Base-by-base conservation (phyloP, 2,888 invertebrate genomes). In the Yponomeuta malinellus region DNA sequence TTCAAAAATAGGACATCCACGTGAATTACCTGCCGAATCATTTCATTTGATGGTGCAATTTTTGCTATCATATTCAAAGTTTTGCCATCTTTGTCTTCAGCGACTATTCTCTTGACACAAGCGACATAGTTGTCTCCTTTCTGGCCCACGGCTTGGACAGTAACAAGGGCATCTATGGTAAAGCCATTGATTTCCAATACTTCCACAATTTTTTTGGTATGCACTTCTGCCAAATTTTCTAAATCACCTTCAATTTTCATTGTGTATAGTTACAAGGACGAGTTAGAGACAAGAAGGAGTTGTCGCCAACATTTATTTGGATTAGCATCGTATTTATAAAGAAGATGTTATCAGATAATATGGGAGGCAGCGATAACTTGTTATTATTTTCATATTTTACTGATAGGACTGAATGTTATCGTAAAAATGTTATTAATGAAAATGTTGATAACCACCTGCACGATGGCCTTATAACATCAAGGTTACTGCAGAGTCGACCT, bases 91-190 rank as follows among this genome's bases (percentile, higher is more conserved):
- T 29, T 68, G 12, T 48, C 65, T 43, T 70, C n/a, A 43, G 70
- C 70, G 23, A 29, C 3, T n/a, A 70, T 12, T 31, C 70, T 43
- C 43, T 33, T 29, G 1, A 70, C 70, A 2, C 10, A 9, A 8
- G 70, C 43, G 4, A 10, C 48, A 48, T 65, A 70, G 59, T 70
- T 70, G 29, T 70, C 70, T 48, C 70, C 70, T 31, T 65, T 64
- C 15, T 29, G 23, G 12, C 52, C 64, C 52, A 43, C 67, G 43
- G 48, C 66, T 71, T 68, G 73, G 1, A 77, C 52, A 8, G 37
- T 15, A 2, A 75, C 74, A 66, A 72, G 74, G 52, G 52, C 5
- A 15, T 59, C 52, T 59, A 0, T 12, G 15, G 15, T 59, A 59
- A 59, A 59, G 52, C 52, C 52, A 15, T 59, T 59, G 2, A 1